These are phyloP conservation scores for Amphiura filiformis DNA, from an alignment of 35 echinoderm and acorn worm genomes.

Conservation along the genomic window DNA sequence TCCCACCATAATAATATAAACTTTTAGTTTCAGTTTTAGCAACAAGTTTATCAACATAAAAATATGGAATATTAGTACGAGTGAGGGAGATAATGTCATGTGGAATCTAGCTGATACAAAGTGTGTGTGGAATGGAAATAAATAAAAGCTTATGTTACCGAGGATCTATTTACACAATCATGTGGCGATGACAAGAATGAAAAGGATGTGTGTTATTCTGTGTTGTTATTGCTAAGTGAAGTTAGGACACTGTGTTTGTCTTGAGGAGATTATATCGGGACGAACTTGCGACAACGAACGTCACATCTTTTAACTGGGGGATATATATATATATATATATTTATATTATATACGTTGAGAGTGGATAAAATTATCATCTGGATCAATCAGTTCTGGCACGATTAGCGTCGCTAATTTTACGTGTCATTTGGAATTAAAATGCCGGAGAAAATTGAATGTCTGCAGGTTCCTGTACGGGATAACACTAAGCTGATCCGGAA, in stretches of 20 bases:
- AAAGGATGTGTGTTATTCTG: background rate
- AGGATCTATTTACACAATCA: background rate
- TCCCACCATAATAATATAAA: background rate
- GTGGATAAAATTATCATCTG: too few species aligned
- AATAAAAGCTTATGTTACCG: too few species aligned
- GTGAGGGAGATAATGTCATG: too few species aligned
- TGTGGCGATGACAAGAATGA: background rate
- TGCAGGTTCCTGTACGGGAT: background rate
- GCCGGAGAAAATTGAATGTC: background rate
- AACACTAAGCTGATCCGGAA: background rate
- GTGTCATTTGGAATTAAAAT: conserved; percentile 15
- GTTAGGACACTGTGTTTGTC: too few species aligned
- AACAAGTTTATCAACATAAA: background rate
- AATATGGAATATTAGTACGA: too few species aligned
- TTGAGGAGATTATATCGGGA: too few species aligned
- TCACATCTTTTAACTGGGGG: too few species aligned
- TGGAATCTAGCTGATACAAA: too few species aligned
- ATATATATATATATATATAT: too few species aligned
- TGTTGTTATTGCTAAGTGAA: background rate
- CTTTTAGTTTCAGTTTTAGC: background rate
- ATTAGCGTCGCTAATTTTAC: background rate
- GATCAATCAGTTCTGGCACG: background rate
- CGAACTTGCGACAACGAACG: too few species aligned
- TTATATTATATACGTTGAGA: too few species aligned
- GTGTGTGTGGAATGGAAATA: too few species aligned